A percentile compares a stretch with the other conserved stretches of the same genome.
Evolutionary conservation across 2,888 invertebrate genomes (phyloP).

Genomic region (Microplitis manilae): DNA sequence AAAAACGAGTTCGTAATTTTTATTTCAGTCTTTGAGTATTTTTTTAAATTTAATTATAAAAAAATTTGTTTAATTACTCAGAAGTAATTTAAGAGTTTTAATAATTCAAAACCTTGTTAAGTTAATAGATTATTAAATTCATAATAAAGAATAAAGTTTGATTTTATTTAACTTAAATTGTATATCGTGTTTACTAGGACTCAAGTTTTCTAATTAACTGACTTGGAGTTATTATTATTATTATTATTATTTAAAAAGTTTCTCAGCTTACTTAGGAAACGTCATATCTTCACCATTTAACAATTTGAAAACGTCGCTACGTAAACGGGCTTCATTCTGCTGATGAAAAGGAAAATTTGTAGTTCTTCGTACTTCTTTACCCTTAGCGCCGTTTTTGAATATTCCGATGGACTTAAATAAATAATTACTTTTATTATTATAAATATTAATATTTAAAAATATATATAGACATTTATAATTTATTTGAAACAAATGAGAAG

Average conservation of each 20-base stretch:
- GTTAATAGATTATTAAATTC: neutral
- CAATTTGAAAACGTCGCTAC: slow-evolving; percentile 46
- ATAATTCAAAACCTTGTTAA: neutral
- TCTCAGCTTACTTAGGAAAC: slow-evolving; percentile 40
- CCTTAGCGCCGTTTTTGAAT: slow-evolving; percentile 45
- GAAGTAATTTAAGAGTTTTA: too few relatives aligned
- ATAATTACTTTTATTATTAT: neutral
- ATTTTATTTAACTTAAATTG: neutral
- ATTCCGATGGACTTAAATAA: slow-evolving; percentile 43
- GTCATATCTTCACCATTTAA: slow-evolving; percentile 45
- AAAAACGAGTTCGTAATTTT: too few relatives aligned
- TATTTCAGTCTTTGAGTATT: too few relatives aligned
- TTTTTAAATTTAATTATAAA: too few relatives aligned
- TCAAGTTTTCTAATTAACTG: neutral
- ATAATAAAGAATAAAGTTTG: too few relatives aligned
- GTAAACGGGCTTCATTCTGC: slow-evolving; percentile 39
- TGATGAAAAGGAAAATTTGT: slow-evolving; percentile 17
- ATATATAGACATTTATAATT: too few relatives aligned
- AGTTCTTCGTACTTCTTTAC: slow-evolving; percentile 41
- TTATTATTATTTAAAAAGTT: neutral
- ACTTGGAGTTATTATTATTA: neutral
- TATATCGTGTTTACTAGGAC: neutral
- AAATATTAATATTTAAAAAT: too few relatives aligned
- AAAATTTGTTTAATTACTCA: too few relatives aligned
- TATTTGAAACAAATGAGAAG: too few relatives aligned